Percentiles rank a stretch among this genome's conserved stretches.
phyloP scores from a whole-genome alignment of 2,888 invertebrate genomes.

The Andrena dorsata region DNA sequence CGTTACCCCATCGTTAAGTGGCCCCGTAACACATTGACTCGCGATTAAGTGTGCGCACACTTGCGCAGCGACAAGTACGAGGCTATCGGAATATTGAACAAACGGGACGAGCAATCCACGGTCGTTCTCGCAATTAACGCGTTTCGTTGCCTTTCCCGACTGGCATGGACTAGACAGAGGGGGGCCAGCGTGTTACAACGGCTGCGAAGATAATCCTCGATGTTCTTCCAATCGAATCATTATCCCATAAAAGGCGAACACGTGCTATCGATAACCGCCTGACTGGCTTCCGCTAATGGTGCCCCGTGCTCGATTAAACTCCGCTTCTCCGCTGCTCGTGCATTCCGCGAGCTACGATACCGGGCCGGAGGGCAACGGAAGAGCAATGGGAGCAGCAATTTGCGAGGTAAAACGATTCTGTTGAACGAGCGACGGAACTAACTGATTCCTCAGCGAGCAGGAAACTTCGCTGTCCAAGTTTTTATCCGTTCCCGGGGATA shows the following conservation, averaged over 20 bases:
- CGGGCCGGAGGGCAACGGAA: neutral
- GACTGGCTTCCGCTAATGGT: slow-evolving; percentile 19
- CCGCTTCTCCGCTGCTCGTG: neutral
- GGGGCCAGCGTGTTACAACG: slow-evolving; percentile 10
- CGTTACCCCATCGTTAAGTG: slow-evolving; percentile 43
- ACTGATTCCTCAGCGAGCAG: neutral
- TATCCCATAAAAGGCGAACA: slow-evolving; percentile 32
- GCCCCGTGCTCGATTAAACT: slow-evolving; percentile 24
- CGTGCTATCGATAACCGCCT: slow-evolving; percentile 6
- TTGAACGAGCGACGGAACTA: neutral
- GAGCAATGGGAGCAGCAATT: slow-evolving; percentile 17
- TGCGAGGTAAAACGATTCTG: neutral
- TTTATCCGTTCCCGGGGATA: slow-evolving; percentile 13
- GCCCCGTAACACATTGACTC: neutral
- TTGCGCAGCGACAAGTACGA: neutral
- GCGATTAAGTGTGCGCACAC: neutral
- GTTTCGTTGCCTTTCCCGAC: slow-evolving; percentile 11
- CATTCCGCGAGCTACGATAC: neutral
- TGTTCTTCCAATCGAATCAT: slow-evolving; percentile 56
- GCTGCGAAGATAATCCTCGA: slow-evolving; percentile 35
- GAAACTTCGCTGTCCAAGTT: neutral
- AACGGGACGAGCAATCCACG: slow-evolving; percentile 12
- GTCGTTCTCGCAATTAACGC: slow-evolving; percentile 18
- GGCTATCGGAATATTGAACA: slow-evolving; percentile 35
- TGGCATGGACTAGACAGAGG: slow-evolving; percentile 1